Percentiles rank a stretch among this genome's conserved stretches.
Conservation (phyloP, 2,888 invertebrate species). For the Leucozona laternaria region DNA sequence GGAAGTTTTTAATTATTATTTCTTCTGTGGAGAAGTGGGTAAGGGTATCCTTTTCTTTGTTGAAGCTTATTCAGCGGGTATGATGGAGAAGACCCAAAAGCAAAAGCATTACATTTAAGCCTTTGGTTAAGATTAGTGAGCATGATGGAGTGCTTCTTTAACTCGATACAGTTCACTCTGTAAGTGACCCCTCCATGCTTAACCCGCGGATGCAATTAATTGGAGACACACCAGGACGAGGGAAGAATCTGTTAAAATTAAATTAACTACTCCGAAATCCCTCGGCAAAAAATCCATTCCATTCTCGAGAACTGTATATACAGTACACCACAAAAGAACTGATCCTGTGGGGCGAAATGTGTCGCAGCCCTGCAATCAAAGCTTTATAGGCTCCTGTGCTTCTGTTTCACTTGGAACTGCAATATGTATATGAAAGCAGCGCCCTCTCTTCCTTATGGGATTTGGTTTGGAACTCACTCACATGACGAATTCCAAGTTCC, state of each 20-base stretch:
- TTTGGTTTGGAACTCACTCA: neutral
- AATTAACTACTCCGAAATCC: constrained; percentile 59
- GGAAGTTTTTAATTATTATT: constrained; percentile 69
- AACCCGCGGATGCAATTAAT: constrained; percentile 66
- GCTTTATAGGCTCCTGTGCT: constrained; percentile 17
- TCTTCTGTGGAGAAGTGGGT: constrained; percentile 32
- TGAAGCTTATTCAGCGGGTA: constrained; percentile 1
- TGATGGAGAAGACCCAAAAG: neutral
- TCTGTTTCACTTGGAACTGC: constrained; percentile 44
- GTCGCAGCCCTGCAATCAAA: constrained; percentile 22
- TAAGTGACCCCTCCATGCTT: constrained; percentile 34
- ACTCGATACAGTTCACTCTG: constrained; percentile 6
- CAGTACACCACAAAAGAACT: neutral
- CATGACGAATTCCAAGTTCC: constrained; percentile 36
- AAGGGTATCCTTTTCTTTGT: constrained; percentile 11
- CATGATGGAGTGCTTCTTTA: constrained; percentile 20
- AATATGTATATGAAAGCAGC: neutral
- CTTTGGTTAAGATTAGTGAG: constrained; percentile 16
- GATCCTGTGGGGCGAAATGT: constrained; percentile 7
- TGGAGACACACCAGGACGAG: neutral
- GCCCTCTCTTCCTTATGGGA: neutral
- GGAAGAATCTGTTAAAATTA: constrained; percentile 34
- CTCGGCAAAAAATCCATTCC: constrained; percentile 24
- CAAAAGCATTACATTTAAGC: constrained; percentile 19
- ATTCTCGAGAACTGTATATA: constrained; percentile 7